phyloP scores from a whole-genome alignment of 2,888 invertebrate genomes.

The Metopia argyrocephala region DNA sequence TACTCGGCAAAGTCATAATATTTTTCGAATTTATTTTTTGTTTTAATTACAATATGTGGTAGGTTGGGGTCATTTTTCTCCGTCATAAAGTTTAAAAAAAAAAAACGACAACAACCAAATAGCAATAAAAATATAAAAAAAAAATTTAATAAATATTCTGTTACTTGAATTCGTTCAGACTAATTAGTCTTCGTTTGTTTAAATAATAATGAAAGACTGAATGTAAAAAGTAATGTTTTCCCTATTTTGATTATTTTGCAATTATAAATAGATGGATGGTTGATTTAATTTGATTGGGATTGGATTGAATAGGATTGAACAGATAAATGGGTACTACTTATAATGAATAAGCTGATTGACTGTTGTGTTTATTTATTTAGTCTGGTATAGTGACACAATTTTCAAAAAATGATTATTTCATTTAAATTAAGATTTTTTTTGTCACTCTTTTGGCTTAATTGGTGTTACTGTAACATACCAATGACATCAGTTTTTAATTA shows the following conservation, averaged over 20 bases:
- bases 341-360: background rate
- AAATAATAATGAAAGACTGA: constrained; percentile 2
- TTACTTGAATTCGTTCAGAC: constrained; percentile 56
- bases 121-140: background rate
- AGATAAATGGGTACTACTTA: background rate
- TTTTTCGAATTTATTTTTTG: background rate
- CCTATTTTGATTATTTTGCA: constrained; percentile 55
- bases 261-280: constrained; percentile 37
- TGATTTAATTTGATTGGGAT: background rate
- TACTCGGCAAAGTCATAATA: constrained; percentile 12
- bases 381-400: constrained; percentile 37
- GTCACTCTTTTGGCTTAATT: background rate
- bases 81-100: background rate
- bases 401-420: constrained; percentile 11
- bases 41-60: constrained; percentile 20
- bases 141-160: constrained; percentile 44
- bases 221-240: constrained; percentile 37
- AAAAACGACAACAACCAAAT: no score
- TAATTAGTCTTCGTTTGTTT: constrained; percentile 55
- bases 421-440: constrained; percentile 4
- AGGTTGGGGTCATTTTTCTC: constrained; percentile 47
- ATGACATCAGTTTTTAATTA: background rate
- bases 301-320: background rate
- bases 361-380: background rate
- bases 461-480: background rate